Percentiles rank a stretch among this genome's conserved stretches.
Evolutionary conservation across 2,888 invertebrate genomes (phyloP).

Genomic region (Drosophila limbata): DNA sequence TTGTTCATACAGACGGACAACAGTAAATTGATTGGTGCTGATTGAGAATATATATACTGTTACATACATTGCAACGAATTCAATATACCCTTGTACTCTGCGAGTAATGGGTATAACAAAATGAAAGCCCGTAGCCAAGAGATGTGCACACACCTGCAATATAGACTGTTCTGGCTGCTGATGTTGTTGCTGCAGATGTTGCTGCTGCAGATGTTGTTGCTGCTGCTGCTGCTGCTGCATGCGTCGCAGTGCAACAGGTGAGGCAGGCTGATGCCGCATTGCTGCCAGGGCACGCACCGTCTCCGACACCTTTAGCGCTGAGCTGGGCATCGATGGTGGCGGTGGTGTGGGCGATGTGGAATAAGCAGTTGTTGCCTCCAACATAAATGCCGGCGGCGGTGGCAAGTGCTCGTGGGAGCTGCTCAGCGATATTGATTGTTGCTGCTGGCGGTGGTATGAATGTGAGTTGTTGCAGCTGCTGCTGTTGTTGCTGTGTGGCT

Average conservation of each 20-base stretch:
- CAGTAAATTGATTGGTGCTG: neutral
- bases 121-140: conserved; percentile 54
- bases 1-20: neutral
- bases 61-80: neutral
- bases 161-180: conserved; percentile 66
- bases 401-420: conserved; percentile 84
- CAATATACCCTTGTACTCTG: neutral
- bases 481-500: conserved; percentile 33
- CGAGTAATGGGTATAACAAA: conserved; percentile 4
- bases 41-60: neutral
- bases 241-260: conserved; percentile 91
- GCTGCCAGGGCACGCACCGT: conserved; percentile 94
- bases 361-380: conserved; percentile 68
- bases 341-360: conserved; percentile 24
- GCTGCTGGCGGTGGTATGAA: conserved; percentile 40
- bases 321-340: conserved; percentile 75
- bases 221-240: conserved; percentile 70
- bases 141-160: conserved; percentile 83
- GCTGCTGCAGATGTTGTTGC: conserved; percentile 58
- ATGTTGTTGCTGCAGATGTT: conserved; percentile 28
- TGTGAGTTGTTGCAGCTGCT: conserved; percentile 30
- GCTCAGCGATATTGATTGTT: conserved; percentile 39
- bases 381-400: conserved; percentile 85
- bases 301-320: conserved; percentile 91
- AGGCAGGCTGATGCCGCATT: conserved; percentile 94